Percentiles rank a stretch among this genome's conserved stretches.
These are phyloP conservation scores for Xestia xanthographa DNA, from an alignment of 2,888 invertebrate genomes.

Conservation along the genomic window DNA sequence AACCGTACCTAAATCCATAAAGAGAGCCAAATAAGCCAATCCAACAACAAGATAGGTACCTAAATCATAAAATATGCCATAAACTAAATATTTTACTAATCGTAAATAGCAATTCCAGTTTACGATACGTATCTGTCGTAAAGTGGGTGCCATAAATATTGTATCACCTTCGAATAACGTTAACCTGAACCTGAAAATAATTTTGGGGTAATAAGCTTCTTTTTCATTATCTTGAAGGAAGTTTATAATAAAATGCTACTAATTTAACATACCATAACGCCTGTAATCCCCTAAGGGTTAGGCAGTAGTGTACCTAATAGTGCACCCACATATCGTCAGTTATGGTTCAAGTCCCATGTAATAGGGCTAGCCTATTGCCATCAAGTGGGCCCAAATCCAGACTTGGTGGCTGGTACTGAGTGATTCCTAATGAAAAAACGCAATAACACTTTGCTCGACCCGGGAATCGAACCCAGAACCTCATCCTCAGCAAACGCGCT, in stretches of 20 bases:
- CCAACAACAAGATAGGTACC: constrained; percentile 35
- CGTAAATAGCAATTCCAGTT: constrained; percentile 58
- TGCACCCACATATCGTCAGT: background rate
- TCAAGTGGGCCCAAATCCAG: background rate
- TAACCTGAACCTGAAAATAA: constrained; percentile 5
- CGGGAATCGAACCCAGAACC: background rate
- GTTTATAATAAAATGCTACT: background rate
- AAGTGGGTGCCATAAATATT: constrained; percentile 44
- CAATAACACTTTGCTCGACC: background rate
- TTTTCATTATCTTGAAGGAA: background rate
- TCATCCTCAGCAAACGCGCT: too few species aligned
- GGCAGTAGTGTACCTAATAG: background rate
- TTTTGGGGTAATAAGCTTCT: background rate
- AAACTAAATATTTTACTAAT: constrained; percentile 62
- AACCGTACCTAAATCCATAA: constrained; percentile 14
- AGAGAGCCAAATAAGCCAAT: constrained; percentile 15
- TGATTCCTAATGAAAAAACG: background rate
- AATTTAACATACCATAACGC: background rate
- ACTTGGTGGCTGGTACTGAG: too few species aligned
- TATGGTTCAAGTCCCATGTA: background rate
- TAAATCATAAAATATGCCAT: constrained; percentile 52
- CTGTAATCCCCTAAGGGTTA: background rate
- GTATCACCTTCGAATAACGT: constrained; percentile 32
- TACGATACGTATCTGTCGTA: constrained; percentile 49
- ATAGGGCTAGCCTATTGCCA: background rate